Base-by-base conservation (phyloP, 2,797 vertebrate species). In the Gymnodraco acuticeps region DNA sequence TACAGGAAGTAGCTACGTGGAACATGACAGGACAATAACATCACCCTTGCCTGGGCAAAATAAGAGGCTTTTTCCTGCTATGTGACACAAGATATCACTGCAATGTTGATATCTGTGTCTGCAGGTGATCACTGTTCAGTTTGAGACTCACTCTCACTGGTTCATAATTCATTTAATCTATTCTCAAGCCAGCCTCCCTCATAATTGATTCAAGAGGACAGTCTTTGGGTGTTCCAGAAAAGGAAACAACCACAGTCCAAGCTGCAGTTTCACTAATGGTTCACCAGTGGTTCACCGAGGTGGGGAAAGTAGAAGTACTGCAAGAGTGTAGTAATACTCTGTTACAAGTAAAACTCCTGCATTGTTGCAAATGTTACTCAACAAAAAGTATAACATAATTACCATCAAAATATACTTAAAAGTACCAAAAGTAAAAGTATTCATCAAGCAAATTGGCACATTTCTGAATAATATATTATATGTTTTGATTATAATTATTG, bases 131-230 rank as follows among this genome's bases (percentile, higher is more conserved):
- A 88, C 75, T 85, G 76, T 70, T 86, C 63, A 84, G 27, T 50
- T 65, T 60, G 52, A 78, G 47, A 79, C 72, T 77, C 80, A 87
- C 85, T 85, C 83, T 91, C 85, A 89, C 85, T 86, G 80, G 71
- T 64, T 81, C 87, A 91, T 92, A n/a, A 90, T 90, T 90, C 71
- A 91, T 90, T 90, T 52, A 88, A 48, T 72, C 20, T 10, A 51
- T 66, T 74, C 81, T 82, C 64, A 87, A 65, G 79, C 60, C 84
- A 66, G 65, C 50, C 42, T 67, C 53, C 54, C 83, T 86, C 70
- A 84, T 86, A 51, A 85, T 59, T 89, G 59, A 88, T 82, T 86
- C 20, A 86, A 63, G 60, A 19, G 56, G 75, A 75, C 63, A 71
- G 42, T 70, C 38, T 42, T 55, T 66, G 55, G 8, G 54, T 23